phyloP scores from a whole-genome alignment of 2,797 vertebrate species.

The Fringilla coelebs region DNA sequence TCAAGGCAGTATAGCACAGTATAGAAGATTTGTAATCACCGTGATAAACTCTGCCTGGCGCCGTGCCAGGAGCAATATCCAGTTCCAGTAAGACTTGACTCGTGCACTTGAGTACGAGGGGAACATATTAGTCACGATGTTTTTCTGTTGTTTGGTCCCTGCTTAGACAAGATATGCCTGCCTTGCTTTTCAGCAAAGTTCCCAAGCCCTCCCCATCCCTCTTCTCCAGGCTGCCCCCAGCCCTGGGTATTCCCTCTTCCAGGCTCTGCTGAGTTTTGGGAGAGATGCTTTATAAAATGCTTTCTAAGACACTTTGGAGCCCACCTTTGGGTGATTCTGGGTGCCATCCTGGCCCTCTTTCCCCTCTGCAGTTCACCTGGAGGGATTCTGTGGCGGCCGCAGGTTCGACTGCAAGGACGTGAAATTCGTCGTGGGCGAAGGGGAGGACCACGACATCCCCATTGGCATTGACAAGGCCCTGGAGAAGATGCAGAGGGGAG shows the following conservation, averaged over 20 bases:
- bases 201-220: background rate
- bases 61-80: slow-evolving; percentile 30
- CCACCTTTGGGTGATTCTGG: background rate
- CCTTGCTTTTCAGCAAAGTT: background rate
- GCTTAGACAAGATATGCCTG: background rate
- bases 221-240: background rate
- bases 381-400: slow-evolving; percentile 81
- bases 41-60: background rate
- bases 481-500: slow-evolving; percentile 96
- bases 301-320: background rate
- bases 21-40: background rate
- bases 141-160: slow-evolving; percentile 54
- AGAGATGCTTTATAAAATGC: background rate
- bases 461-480: slow-evolving; percentile 94
- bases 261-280: background rate
- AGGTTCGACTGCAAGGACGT: slow-evolving; percentile 89
- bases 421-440: slow-evolving; percentile 88
- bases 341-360: background rate
- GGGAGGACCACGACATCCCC: slow-evolving; percentile 89
- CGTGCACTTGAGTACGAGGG: background rate
- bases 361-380: slow-evolving; percentile 82
- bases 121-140: slow-evolving; percentile 51
- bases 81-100: slow-evolving; percentile 59
- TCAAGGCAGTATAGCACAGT: background rate
- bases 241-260: background rate